These are phyloP conservation scores for Heliconius hermathena DNA, from an alignment of 1,140 invertebrate genomes.

Conservation along the genomic window DNA sequence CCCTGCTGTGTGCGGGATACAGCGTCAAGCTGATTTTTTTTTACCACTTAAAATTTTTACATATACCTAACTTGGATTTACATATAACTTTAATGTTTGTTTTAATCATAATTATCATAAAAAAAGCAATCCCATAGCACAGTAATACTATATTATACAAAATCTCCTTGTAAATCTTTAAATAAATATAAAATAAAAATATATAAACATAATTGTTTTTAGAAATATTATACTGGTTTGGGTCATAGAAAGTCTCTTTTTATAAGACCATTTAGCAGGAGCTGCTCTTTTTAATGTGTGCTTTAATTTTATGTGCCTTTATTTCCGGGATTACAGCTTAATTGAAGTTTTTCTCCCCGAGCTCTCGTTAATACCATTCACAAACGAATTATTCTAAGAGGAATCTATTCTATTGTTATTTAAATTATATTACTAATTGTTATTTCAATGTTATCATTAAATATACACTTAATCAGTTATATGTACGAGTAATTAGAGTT, in stretches of 20 bases:
- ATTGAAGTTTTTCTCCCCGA: slow-evolving; percentile 58
- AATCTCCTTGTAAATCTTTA: background rate
- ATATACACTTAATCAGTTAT: background rate
- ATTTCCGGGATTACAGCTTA: slow-evolving; percentile 65
- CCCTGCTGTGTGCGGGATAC: too few species aligned
- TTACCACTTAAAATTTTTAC: too few species aligned
- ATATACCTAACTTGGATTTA: too few species aligned
- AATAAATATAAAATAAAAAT: background rate
- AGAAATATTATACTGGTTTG: background rate
- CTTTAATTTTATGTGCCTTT: slow-evolving; percentile 74
- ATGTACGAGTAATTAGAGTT: background rate
- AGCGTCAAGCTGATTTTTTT: too few species aligned
- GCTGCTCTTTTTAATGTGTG: slow-evolving; percentile 74
- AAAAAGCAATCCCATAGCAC: background rate
- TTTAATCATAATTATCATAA: too few species aligned
- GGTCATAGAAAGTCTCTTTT: slow-evolving; percentile 48
- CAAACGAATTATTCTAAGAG: slow-evolving; percentile 25
- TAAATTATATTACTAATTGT: background rate
- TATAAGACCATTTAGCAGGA: slow-evolving; percentile 69
- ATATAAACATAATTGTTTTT: background rate
- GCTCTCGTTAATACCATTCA: slow-evolving; percentile 43
- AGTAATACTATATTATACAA: background rate
- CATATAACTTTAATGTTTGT: too few species aligned
- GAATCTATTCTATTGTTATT: slow-evolving; percentile 30
- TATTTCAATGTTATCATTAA: background rate